Percentiles rank a stretch among this genome's conserved stretches.
Conservation (phyloP, 2,888 invertebrate species). For the Chalcosyrphus nemorum region DNA sequence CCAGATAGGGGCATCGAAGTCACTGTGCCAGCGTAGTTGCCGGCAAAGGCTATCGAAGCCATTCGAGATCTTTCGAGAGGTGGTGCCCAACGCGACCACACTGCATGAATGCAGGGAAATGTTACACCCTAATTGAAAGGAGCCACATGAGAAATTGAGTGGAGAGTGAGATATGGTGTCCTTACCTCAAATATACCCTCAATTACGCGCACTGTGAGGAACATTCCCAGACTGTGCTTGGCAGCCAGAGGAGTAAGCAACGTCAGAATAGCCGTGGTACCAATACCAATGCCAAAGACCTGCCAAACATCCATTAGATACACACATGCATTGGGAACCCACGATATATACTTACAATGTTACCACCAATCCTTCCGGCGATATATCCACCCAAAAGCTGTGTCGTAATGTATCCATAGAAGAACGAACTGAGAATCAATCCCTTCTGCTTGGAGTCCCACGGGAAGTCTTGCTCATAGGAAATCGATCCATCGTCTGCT, state of each 20-base stretch:
- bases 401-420: constrained; percentile 93
- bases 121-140: constrained; percentile 78
- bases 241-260: constrained; percentile 91
- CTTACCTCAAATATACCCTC: constrained; percentile 91
- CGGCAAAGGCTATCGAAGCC: constrained; percentile 92
- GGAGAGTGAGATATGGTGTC: too few relatives aligned
- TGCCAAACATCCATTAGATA: constrained; percentile 76
- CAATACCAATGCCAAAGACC: constrained; percentile 90
- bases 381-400: constrained; percentile 93
- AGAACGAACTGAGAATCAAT: constrained; percentile 91
- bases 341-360: constrained; percentile 82
- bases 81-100: constrained; percentile 93
- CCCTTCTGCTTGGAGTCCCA: constrained; percentile 92
- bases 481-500: constrained; percentile 85
- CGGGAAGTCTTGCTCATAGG: constrained; percentile 88
- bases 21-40: constrained; percentile 93
- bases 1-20: constrained; percentile 91
- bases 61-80: constrained; percentile 89
- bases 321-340: too few relatives aligned
- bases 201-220: constrained; percentile 88
- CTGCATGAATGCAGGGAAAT: constrained; percentile 87
- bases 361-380: constrained; percentile 92
- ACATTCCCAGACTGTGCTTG: constrained; percentile 86
- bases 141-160: too few relatives aligned
- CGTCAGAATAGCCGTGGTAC: constrained; percentile 90